Evolutionary conservation across 1,140 invertebrate genomes (phyloP).

Genomic region (Pinna nobilis): DNA sequence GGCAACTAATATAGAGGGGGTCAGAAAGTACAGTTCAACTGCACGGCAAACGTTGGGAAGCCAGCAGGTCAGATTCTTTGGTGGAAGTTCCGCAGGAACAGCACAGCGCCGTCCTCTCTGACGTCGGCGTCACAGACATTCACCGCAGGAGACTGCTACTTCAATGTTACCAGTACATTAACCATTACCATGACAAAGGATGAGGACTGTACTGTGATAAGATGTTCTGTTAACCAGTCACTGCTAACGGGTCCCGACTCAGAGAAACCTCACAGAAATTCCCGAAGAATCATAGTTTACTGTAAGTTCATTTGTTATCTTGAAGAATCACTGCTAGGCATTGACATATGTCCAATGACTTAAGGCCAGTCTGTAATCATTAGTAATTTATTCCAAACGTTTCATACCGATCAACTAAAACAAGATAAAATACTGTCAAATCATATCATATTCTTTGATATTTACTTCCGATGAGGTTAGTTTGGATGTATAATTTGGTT

Average conservation of each 20-base stretch:
- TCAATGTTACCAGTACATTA: constrained; percentile 22
- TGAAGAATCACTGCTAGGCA: background rate
- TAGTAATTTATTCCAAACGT: no score
- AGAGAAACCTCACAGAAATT: background rate
- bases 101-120: background rate
- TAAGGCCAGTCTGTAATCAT: no score
- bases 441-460: no score
- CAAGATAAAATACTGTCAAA: no score
- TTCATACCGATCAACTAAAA: no score
- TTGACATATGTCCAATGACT: no score
- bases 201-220: background rate
- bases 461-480: no score
- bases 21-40: constrained; percentile 14
- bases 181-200: constrained; percentile 1
- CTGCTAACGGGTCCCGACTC: background rate
- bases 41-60: constrained; percentile 29
- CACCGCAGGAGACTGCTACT: background rate
- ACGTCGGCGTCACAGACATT: background rate
- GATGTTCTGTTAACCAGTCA: constrained; percentile 12
- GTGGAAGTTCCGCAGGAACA: background rate
- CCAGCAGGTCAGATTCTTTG: constrained; percentile 20
- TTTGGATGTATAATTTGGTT: no score
- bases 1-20: background rate
- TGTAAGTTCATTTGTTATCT: constrained; percentile 10
- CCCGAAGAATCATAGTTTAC: constrained; percentile 9